Percentiles rank a stretch among this genome's conserved stretches.
phyloP scores from a whole-genome alignment of 37 sponge, comb jelly and placozoan species.

The Halisarca cf. caerulea region DNA sequence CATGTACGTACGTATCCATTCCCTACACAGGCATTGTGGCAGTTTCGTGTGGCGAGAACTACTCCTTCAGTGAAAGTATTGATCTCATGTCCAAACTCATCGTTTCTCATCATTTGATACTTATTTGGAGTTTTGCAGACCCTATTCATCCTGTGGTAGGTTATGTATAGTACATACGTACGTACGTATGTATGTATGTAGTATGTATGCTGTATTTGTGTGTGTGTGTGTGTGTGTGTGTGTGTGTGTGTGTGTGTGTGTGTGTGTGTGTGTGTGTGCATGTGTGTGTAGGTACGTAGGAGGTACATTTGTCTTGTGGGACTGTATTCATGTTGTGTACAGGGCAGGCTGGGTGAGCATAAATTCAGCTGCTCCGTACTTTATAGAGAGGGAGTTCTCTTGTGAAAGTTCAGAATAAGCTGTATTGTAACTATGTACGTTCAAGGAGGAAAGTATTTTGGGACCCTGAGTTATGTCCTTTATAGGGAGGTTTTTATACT shows the following conservation, averaged over 20 bases:
- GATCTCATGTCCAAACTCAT: slow-evolving; percentile 75
- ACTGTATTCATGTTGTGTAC: too few species aligned
- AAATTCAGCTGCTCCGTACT: too few species aligned
- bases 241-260: background rate
- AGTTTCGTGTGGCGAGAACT: slow-evolving; percentile 89
- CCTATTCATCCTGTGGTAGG: slow-evolving; percentile 92
- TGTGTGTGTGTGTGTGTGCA: background rate
- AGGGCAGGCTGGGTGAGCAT: too few species aligned
- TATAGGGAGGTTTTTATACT: too few species aligned
- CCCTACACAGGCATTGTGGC: slow-evolving; percentile 89
- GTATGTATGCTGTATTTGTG: background rate
- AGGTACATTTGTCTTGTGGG: too few species aligned
- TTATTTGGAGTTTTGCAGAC: slow-evolving; percentile 97
- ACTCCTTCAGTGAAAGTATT: slow-evolving; percentile 83
- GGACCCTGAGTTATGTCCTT: too few species aligned
- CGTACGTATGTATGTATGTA: background rate
- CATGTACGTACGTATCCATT: background rate
- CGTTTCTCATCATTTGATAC: slow-evolving; percentile 68
- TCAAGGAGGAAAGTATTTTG: too few species aligned
- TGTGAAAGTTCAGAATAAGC: too few species aligned
- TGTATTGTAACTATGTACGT: too few species aligned
- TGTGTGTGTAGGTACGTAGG: background rate
- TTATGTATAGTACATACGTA: background rate
- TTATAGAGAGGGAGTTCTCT: too few species aligned
- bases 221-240: background rate